Base-by-base conservation (phyloP, 2,113 vertebrate genomes). In the Boulengeromyrus knoepffleri region DNA sequence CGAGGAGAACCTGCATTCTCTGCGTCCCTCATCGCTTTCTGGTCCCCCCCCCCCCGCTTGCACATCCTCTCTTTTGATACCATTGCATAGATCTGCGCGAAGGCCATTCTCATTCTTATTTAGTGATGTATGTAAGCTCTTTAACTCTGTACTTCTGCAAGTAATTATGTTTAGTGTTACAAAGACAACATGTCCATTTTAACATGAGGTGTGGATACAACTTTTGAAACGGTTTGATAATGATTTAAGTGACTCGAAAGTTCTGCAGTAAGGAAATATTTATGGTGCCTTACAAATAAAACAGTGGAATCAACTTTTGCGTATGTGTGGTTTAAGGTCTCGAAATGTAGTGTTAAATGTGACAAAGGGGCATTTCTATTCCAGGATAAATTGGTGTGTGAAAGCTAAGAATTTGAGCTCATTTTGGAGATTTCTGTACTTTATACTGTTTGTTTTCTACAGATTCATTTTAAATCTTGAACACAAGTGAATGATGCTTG, bases 281-380 rank as follows among this genome's bases (percentile, higher is more conserved):
- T 95, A 93, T 94, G 93, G 95, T 96, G 95, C 95, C 95, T 96
- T 96, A 95, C 95, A 95, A 96, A 96, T 96, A 96, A 95, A 90
- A 62, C 94, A 95, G 95, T 95, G 94, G 94, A 95, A 95, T 94
- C 91, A 92, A 90, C 88, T 90, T 24, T 4, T 70, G 4, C 13
- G 0, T 90, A 10, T 42, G 50, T 52, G 36, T 56, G n/a, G 24
- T 88, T 89, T 49, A 36, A 66, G 88, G 31, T 89, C 10, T 21
- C 88, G 3, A 89, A 12, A 17, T 89, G 7, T 62, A 31, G 52
- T 13, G 19, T n/a, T 49, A 83, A 87, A 27, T 7, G 17, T 21
- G 31, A 15, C 49, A 21, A 31, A 85, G 39, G 10, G 19, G n/a
- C 21, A 47, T 12, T n/a, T 47, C 83, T 47, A 47, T 47, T 85